phyloP scores from a whole-genome alignment of 2,888 invertebrate genomes.

The Horisme vitalbata region DNA sequence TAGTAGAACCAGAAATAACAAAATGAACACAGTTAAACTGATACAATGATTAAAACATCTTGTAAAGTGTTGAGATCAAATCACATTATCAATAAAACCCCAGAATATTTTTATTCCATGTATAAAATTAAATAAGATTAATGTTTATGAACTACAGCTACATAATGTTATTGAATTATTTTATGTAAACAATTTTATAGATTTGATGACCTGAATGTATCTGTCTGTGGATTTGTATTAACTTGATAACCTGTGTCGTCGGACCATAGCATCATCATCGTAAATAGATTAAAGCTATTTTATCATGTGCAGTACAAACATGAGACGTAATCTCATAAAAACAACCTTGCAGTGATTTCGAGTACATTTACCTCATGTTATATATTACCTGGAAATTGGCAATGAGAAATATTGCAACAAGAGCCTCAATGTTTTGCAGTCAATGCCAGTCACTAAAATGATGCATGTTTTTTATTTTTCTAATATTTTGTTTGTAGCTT shows the following conservation, averaged over 20 bases:
- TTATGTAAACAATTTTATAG: slow-evolving; percentile 18
- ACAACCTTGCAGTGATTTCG: slow-evolving; percentile 2
- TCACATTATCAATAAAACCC: too few relatives aligned
- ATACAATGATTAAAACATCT: too few relatives aligned
- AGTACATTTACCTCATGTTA: slow-evolving; percentile 6
- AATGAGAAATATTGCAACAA: slow-evolving; percentile 8
- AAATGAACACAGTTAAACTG: too few relatives aligned
- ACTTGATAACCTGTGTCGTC: slow-evolving; percentile 26
- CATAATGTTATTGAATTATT: slow-evolving; percentile 15
- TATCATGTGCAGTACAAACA: background rate
- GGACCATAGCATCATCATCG: slow-evolving; percentile 14
- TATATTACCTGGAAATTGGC: slow-evolving; percentile 8
- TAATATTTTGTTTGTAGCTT: slow-evolving; percentile 9
- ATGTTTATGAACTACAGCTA: too few relatives aligned
- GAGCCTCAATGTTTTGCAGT: slow-evolving; percentile 9
- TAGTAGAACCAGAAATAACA: too few relatives aligned
- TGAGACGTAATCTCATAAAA: slow-evolving; percentile 1
- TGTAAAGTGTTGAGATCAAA: too few relatives aligned
- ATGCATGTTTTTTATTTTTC: slow-evolving; percentile 14
- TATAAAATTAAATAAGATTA: too few relatives aligned
- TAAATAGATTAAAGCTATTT: slow-evolving; percentile 13
- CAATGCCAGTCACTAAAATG: slow-evolving; percentile 12
- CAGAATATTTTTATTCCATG: too few relatives aligned
- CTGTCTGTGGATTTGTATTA: slow-evolving; percentile 17
- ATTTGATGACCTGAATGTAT: slow-evolving; percentile 15